Evolutionary conservation across 2,113 vertebrate species (phyloP).

Genomic region (Lophius piscatorius): DNA sequence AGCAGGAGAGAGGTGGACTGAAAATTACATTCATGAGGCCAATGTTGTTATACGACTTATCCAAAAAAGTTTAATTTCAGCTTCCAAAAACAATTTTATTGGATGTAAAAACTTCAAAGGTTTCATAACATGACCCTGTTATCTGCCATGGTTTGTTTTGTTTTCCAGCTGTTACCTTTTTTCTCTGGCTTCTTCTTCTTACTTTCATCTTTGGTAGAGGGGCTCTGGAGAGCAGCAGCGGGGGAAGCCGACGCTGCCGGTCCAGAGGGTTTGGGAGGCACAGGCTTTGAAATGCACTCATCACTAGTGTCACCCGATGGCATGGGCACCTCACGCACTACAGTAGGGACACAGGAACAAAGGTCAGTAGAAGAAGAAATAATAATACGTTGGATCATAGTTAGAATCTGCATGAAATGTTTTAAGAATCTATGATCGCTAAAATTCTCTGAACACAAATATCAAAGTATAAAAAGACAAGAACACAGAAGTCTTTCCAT

Average conservation of each 20-base stretch:
- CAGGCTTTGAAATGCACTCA: slow-evolving; percentile 66
- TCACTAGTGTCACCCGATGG: slow-evolving; percentile 57
- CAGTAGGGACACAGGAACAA: slow-evolving; percentile 20
- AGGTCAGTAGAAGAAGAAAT: background rate
- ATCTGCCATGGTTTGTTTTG: background rate
- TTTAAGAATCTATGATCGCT: background rate
- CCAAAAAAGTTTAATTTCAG: background rate
- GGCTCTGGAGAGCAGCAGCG: slow-evolving; percentile 39
- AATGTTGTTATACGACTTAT: background rate
- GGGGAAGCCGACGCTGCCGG: slow-evolving; percentile 61
- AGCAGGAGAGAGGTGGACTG: background rate
- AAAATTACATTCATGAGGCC: slow-evolving; percentile 1
- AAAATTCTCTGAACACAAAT: background rate
- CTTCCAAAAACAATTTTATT: slow-evolving; percentile 8
- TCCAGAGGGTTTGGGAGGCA: slow-evolving; percentile 37
- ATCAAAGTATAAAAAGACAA: background rate
- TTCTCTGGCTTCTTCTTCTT: slow-evolving; percentile 91
- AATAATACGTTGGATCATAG: too few relatives aligned
- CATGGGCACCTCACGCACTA: slow-evolving; percentile 85
- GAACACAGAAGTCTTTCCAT: background rate
- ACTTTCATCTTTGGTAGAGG: slow-evolving; percentile 78
- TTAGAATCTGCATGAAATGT: too few relatives aligned
- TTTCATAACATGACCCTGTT: background rate
- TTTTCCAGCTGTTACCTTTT: slow-evolving; percentile 82
- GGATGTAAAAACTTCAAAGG: slow-evolving; percentile 15